Evolutionary conservation across 2,113 vertebrate genomes (phyloP).

Genomic region (Bagarius yarrelli): DNA sequence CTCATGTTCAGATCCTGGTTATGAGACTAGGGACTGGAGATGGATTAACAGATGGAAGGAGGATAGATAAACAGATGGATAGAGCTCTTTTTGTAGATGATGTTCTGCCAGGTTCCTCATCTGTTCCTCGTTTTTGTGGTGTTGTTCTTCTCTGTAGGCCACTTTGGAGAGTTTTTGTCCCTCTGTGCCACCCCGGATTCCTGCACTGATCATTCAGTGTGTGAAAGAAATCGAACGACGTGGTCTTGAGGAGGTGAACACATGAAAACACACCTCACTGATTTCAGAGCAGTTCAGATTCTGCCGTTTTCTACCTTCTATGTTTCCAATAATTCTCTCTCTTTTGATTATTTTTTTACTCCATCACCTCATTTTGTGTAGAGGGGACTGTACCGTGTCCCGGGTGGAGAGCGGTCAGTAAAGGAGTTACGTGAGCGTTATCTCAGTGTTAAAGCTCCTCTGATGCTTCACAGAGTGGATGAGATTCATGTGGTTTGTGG

Average conservation of each 20-base stretch:
- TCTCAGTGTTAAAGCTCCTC: conserved; percentile 54
- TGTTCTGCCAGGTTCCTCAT: background rate
- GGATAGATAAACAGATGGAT: background rate
- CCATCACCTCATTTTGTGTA: conserved; percentile 47
- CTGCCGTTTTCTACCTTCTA: background rate
- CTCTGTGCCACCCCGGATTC: conserved; percentile 63
- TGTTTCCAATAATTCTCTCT: background rate
- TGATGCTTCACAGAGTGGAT: conserved; percentile 63
- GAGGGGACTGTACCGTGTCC: conserved; percentile 81
- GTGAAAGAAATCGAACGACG: conserved; percentile 79
- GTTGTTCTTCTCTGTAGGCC: conserved; percentile 57
- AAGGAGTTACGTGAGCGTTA: conserved; percentile 75
- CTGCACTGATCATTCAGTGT: conserved; percentile 74
- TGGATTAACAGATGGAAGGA: background rate
- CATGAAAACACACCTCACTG: background rate
- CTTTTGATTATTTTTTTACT: background rate
- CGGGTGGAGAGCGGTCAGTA: conserved; percentile 72
- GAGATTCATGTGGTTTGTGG: conserved; percentile 84
- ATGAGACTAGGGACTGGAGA: too few species aligned
- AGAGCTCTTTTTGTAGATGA: too few species aligned
- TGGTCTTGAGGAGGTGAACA: conserved; percentile 76
- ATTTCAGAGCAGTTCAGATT: background rate
- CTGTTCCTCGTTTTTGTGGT: background rate
- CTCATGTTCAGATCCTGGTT: too few species aligned
- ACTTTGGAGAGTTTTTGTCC: conserved; percentile 75